Conservation (phyloP, 2,113 vertebrate genomes). For the Xenus cinereus region DNA sequence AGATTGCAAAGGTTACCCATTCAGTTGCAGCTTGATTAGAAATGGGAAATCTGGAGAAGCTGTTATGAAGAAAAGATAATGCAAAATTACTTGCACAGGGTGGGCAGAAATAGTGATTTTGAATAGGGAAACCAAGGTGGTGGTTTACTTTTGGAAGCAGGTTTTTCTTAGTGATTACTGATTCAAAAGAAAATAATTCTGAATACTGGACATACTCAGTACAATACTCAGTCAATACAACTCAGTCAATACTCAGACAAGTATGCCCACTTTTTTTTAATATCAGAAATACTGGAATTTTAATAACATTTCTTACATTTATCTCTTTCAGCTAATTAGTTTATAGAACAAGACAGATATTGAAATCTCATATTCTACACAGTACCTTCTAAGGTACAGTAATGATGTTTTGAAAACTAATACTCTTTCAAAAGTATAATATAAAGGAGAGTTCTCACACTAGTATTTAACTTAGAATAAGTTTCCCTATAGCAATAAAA, state of each 20-base stretch:
- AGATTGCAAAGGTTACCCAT: neutral
- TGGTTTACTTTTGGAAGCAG: neutral
- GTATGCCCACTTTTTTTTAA: neutral
- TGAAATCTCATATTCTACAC: neutral
- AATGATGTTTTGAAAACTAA: neutral
- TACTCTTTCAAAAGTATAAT: neutral
- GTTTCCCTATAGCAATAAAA: neutral
- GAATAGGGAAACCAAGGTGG: fast-evolving
- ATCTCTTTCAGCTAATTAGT: neutral
- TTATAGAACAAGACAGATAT: neutral
- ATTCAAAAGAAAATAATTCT: neutral
- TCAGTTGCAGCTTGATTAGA: neutral
- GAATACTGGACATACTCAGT: neutral
- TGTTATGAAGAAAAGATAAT: neutral
- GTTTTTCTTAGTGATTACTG: neutral
- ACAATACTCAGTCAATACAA: no score
- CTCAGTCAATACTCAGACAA: neutral
- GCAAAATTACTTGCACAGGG: fast-evolving
- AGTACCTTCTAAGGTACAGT: neutral
- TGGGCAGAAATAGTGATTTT: neutral
- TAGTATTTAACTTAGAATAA: neutral
- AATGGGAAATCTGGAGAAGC: neutral
- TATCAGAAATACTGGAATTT: neutral
- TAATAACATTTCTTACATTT: neutral
- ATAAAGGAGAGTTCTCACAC: neutral